Evolutionary conservation across 2,888 invertebrate genomes (phyloP), one percentile per base, ranked within the genome.

Genomic region (Agrotis segetum): DNA sequence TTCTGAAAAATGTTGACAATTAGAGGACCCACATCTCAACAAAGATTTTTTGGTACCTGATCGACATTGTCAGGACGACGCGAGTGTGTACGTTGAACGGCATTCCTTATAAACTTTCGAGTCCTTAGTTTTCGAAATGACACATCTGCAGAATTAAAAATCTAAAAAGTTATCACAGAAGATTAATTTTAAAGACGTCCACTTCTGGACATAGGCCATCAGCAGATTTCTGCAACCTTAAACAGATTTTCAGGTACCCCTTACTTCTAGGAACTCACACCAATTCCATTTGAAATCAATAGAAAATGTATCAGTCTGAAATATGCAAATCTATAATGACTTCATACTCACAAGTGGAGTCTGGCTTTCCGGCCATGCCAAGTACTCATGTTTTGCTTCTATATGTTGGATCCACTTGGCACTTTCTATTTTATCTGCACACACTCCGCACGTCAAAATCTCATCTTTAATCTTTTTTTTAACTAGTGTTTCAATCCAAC

Each of bases 311-410:
- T n/a, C 7, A 14, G 21, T 6, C 1, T 24, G 21, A 19, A 59
- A 21, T 58, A n/a, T 46, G 19, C 3, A 17, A 55, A 47, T 46
- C 21, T 53, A 24, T 13, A 11, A 19, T n/a, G 0, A 47, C 17
- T 34, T 14, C 50, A 66, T 74, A 84, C 84, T 85, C 52, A 84
- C 84, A 29, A 86, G 34, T 21, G 80, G 76, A 7, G 63, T 52
- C 19, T 81, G 77, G 0, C 80, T 84, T 4, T 79, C 78, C 5
- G 74, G 77, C 88, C 88, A 88, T 19, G 83, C 85, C 47, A 86
- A 9, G 40, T 85, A 85, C 34, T 79, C 63, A 58, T 85, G 85
- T 0, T 60, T 52, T 11, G 46, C 50, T 21, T 73, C 67, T 58
- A 81, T 68, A 46, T 85, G 85, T 1, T 49, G 46, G 11, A 81